Evolutionary conservation across 2,888 invertebrate genomes (phyloP).

Genomic region (Lasioglossum lativentre): DNA sequence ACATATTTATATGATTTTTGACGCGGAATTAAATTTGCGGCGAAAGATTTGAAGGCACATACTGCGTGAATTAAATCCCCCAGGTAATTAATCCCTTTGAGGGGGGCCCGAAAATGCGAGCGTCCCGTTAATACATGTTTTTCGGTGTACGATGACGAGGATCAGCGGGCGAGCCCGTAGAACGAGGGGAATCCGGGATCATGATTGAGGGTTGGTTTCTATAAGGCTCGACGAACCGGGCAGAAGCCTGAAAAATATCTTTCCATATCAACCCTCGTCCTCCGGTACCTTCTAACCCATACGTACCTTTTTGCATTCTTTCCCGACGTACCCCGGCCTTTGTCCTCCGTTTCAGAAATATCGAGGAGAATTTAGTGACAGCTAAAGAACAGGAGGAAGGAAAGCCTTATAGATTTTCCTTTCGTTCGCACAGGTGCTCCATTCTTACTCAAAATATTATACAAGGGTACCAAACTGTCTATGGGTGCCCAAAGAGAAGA

Average conservation of each 20-base stretch:
- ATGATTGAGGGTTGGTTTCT: slow-evolving; percentile 67
- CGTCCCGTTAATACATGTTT: slow-evolving; percentile 53
- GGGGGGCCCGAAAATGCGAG: slow-evolving; percentile 41
- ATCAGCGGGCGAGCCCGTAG: slow-evolving; percentile 58
- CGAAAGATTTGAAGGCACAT: neutral
- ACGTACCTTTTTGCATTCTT: slow-evolving; percentile 54
- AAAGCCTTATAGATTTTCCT: slow-evolving; percentile 30
- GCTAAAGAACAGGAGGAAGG: neutral
- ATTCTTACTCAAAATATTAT: neutral
- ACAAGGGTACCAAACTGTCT: neutral
- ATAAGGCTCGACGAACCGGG: slow-evolving; percentile 45
- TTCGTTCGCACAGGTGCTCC: slow-evolving; percentile 16
- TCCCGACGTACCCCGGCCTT: slow-evolving; percentile 2
- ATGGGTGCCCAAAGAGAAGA: neutral
- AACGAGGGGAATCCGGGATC: slow-evolving; percentile 53
- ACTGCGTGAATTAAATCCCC: slow-evolving; percentile 38
- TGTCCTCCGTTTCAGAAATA: slow-evolving; percentile 35
- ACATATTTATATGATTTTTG: slow-evolving; percentile 5
- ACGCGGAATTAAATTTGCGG: neutral
- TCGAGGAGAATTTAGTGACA: slow-evolving; percentile 34
- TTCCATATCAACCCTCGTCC: slow-evolving; percentile 63
- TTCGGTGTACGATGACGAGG: slow-evolving; percentile 65
- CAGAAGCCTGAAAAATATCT: slow-evolving; percentile 70
- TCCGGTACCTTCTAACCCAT: slow-evolving; percentile 28
- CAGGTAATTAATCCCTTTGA: slow-evolving; percentile 57